Evolutionary conservation across 2,888 invertebrate species (phyloP), one percentile per base, ranked within the genome.

Genomic region (Agriopis leucophaearia): DNA sequence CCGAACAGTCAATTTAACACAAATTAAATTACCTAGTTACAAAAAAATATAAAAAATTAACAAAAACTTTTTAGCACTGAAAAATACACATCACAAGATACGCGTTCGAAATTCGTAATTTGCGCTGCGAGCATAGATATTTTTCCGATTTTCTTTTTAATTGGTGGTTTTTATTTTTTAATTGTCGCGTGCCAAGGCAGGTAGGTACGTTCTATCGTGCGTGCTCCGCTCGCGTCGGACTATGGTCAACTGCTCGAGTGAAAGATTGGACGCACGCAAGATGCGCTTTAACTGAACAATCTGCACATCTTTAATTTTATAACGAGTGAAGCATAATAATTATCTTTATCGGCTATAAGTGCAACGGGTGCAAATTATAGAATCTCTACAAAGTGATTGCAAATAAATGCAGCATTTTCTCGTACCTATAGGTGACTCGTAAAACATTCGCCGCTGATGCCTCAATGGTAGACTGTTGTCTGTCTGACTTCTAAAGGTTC

Each of bases 211-310:
- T 72, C 72, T 67, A 63, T 75, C 75, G 70, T 75, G 85, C 91
- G 91, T 89, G 89, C 82, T 80, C 70, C 79, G 78, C 72, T 78
- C 81, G 80, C 84, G 89, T 86, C 89, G 92, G 92, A 88, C 93
- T 81, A 74, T 92, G 93, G 93, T 93, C 93, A 93, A 93, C 92
- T 92, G 89, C 70, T 70, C 65, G 69, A 74, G 78, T 70, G 77
- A 74, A 79, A 75, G 75, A 78, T 81, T 76, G 74, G 73, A 78
- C 80, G 77, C 80, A 74, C 70, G 72, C 71, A 59, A 72, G 66
- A 71, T 71, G 69, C 74, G 66, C 75, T 66, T 55, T 66, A 69
- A 48, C 59, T 55, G 48, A 47, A 38, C 47, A 58, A 47, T 58
- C 47, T 70, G 69, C 69, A 64, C 52, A 72, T 72, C 54, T 72